phyloP scores from a whole-genome alignment of 2,888 invertebrate species.

The Polydrusus cervinus region DNA sequence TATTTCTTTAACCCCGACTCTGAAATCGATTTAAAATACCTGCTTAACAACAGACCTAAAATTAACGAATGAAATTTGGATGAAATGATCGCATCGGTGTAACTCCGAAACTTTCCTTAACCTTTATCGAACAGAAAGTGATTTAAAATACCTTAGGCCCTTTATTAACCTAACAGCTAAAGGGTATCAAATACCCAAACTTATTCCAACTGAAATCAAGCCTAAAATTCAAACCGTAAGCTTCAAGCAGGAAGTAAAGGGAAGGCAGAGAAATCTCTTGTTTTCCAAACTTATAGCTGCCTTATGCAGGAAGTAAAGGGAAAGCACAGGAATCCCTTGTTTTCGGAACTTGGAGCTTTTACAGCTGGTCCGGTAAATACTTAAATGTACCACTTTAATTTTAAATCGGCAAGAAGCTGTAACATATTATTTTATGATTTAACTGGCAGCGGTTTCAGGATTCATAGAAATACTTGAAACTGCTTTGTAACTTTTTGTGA shows the following conservation, averaged over 20 bases:
- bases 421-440: not conserved
- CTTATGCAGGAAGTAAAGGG: slow-evolving; percentile 13
- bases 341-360: slow-evolving; percentile 8
- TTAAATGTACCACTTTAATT: not conserved
- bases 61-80: slow-evolving; percentile 11
- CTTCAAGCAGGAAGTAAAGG: slow-evolving; percentile 9
- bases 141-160: slow-evolving; percentile 27
- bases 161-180: slow-evolving; percentile 23
- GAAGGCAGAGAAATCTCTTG: slow-evolving; percentile 16
- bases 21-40: slow-evolving; percentile 1
- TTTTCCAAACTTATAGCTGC: slow-evolving; percentile 18
- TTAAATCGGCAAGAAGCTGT: not conserved
- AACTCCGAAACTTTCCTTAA: slow-evolving; percentile 23
- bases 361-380: slow-evolving; percentile 5
- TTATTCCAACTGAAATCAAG: slow-evolving; percentile 20
- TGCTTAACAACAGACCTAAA: not conserved
- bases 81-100: slow-evolving; percentile 13
- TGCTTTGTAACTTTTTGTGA: not conserved
- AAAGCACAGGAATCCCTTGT: not conserved
- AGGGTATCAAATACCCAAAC: slow-evolving; percentile 24
- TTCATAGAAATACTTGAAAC: not conserved
- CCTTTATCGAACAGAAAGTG: slow-evolving; percentile 25
- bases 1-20: not conserved
- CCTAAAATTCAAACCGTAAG: slow-evolving; percentile 24
- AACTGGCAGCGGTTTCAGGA: not conserved